phyloP scores from a whole-genome alignment of 2,113 vertebrate genomes.

The cat (Felis catus) region DNA sequence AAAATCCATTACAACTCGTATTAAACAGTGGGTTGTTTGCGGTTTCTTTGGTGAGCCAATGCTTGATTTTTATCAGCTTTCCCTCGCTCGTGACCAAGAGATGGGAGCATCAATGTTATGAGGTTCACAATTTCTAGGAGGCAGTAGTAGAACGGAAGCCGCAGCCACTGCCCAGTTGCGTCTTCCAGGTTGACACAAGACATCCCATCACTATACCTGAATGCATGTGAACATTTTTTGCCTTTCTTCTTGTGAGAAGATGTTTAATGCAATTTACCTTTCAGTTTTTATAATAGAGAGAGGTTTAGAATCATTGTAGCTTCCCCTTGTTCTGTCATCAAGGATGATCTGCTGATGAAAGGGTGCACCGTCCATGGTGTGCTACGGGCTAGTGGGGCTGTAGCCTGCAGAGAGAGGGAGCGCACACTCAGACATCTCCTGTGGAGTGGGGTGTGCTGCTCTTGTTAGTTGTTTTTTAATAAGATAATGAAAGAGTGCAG shows the following conservation, averaged over 20 bases:
- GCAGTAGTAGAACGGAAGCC: not conserved
- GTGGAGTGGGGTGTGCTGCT: not conserved
- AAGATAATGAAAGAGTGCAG: not conserved
- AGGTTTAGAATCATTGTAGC: not conserved
- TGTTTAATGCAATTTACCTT: not conserved
- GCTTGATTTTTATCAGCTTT: not conserved
- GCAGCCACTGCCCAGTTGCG: too few relatives aligned
- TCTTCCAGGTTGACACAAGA: too few relatives aligned
- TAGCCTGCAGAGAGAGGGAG: not conserved
- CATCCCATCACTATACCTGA: not conserved
- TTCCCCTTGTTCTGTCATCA: not conserved
- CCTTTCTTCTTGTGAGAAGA: not conserved
- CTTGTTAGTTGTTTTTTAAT: not conserved
- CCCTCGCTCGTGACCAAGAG: not conserved
- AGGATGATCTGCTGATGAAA: too few relatives aligned
- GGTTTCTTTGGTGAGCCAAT: not conserved
- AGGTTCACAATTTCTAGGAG: not conserved
- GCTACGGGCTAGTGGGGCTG: rapidly evolving
- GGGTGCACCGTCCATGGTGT: rapidly evolving
- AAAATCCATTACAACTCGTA: conserved; percentile 37
- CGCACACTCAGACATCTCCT: rapidly evolving
- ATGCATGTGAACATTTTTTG: not conserved
- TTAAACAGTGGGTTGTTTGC: not conserved
- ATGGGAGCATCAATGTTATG: not conserved
- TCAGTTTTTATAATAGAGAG: not conserved